Percentiles rank a stretch among this genome's conserved stretches.
phyloP scores from a whole-genome alignment of 2,888 invertebrate species.

The Eupithecia abbreviata region DNA sequence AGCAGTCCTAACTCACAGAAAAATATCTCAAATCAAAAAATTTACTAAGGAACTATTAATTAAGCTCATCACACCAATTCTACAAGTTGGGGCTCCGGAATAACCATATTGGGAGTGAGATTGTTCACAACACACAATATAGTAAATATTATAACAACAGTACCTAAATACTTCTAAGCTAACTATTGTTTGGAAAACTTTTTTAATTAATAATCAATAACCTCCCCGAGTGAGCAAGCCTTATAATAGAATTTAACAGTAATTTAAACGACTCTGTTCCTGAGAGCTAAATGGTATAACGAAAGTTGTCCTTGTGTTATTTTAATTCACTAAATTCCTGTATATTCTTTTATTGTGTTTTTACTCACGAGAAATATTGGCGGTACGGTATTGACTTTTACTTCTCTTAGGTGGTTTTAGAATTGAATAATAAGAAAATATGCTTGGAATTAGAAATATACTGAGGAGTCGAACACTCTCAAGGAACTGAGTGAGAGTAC shows the following conservation, averaged over 20 bases:
- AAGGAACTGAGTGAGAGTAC: conserved; percentile 23
- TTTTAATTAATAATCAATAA: neutral
- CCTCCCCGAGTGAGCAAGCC: conserved; percentile 32
- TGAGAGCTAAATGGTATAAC: neutral
- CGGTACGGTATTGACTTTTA: neutral
- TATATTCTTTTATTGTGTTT: neutral
- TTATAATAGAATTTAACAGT: conserved; percentile 13
- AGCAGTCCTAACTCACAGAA: neutral
- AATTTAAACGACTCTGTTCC: conserved; percentile 14
- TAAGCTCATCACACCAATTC: conserved; percentile 20
- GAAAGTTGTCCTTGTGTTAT: neutral
- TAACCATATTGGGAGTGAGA: conserved; percentile 33
- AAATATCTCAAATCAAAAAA: neutral
- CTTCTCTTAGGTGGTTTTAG: neutral
- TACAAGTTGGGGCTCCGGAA: conserved; percentile 23
- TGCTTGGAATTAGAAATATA: neutral
- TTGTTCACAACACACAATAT: conserved; percentile 6
- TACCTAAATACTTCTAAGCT: neutral
- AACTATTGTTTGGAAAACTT: neutral
- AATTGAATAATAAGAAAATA: neutral
- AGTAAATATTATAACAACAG: neutral
- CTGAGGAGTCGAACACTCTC: neutral
- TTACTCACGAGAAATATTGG: neutral
- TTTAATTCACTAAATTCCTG: neutral
- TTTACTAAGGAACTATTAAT: neutral